Conservation (phyloP, 2,888 invertebrate species). For the Drosophila multiciliata region DNA sequence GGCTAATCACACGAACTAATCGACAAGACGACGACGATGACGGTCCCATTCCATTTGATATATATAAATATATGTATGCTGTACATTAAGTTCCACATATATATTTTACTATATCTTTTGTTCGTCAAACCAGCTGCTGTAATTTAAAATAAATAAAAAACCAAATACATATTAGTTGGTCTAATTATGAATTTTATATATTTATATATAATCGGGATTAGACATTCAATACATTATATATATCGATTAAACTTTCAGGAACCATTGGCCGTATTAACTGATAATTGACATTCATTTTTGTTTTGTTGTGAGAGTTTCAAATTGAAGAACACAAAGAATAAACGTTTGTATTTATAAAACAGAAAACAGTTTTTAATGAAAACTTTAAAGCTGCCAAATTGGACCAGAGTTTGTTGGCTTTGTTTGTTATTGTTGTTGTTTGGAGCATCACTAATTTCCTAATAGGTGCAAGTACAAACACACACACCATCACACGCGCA, state of each 20-base stretch:
- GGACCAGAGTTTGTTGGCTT: conserved; percentile 8
- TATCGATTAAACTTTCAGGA: neutral
- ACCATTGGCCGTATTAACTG: neutral
- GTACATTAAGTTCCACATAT: conserved; percentile 35
- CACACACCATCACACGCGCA: neutral
- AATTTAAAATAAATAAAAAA: neutral
- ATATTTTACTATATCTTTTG: conserved; percentile 6
- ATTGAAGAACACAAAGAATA: conserved; percentile 11
- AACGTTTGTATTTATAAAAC: conserved; percentile 6
- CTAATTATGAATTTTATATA: neutral
- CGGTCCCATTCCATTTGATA: neutral
- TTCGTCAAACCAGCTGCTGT: neutral
- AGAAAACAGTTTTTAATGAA: neutral
- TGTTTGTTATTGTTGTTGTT: conserved; percentile 42
- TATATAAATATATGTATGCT: conserved; percentile 11
- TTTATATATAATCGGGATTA: neutral
- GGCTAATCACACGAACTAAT: conserved; percentile 53
- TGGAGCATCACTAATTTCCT: conserved; percentile 51
- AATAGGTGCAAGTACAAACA: conserved; percentile 32
- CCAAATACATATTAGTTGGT: neutral
- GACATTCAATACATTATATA: no score
- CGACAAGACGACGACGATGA: neutral
- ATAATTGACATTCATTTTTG: neutral
- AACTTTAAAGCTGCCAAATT: conserved; percentile 5
- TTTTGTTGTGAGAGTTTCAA: neutral